phyloP scores from a whole-genome alignment of 2,797 vertebrate genomes.

The Vipera ursinii region DNA sequence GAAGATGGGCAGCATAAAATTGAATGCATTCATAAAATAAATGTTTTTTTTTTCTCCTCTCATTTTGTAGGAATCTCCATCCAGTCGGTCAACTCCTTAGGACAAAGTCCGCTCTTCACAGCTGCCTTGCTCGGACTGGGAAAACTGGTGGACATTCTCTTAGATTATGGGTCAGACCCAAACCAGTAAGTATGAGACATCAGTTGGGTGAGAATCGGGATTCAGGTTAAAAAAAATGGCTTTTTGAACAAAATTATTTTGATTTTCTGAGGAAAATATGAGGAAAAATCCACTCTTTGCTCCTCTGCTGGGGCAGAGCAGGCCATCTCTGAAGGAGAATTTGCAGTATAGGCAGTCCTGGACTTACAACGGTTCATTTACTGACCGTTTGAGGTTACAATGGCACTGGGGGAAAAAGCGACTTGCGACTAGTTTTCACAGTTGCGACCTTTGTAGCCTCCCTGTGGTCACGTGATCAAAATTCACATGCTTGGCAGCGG shows the following conservation, averaged over 20 bases:
- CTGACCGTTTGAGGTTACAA: no score
- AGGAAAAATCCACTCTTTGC: neutral
- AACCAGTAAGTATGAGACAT: slow-evolving; percentile 79
- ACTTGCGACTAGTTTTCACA: no score
- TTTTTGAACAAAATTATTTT: neutral
- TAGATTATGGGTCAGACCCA: slow-evolving; percentile 79
- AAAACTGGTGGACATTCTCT: slow-evolving; percentile 75
- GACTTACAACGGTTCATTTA: no score
- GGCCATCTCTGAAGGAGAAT: neutral
- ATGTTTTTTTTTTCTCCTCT: neutral
- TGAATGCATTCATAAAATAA: neutral
- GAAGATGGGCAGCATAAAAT: neutral
- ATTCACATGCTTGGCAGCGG: no score
- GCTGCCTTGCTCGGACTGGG: slow-evolving; percentile 76
- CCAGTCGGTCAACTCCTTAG: slow-evolving; percentile 77
- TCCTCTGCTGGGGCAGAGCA: neutral
- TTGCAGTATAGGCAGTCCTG: no score
- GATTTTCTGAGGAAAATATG: neutral
- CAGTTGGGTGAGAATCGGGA: neutral
- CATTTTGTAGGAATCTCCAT: slow-evolving; percentile 66
- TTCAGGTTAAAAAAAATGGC: neutral
- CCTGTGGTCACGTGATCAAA: no score
- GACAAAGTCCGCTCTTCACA: slow-evolving; percentile 81
- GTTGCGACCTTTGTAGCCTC: no score
- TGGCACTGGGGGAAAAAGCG: no score